These are phyloP conservation scores for Rhinoderma darwinii DNA, from an alignment of 2,113 vertebrate genomes.

Conservation along the genomic window DNA sequence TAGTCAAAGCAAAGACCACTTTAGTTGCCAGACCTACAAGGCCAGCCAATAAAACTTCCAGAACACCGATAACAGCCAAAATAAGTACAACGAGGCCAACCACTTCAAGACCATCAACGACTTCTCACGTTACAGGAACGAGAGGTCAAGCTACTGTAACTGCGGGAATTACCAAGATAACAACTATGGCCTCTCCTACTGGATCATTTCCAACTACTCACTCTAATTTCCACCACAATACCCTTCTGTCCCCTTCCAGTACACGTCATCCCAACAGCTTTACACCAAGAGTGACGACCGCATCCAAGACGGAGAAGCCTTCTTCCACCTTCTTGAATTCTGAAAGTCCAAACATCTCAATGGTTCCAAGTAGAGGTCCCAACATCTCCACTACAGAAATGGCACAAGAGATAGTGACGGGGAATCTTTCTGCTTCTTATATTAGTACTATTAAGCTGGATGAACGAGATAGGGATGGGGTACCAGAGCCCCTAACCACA, in stretches of 20 bases:
- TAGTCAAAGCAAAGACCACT: constrained; percentile 27
- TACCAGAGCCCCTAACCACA: background rate
- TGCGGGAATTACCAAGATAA: background rate
- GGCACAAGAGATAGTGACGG: constrained; percentile 23
- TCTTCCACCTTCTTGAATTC: background rate
- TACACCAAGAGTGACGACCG: background rate
- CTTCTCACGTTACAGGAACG: constrained; percentile 17
- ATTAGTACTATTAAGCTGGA: constrained; percentile 15
- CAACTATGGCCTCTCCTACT: constrained; percentile 17
- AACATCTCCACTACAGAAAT: constrained; percentile 38
- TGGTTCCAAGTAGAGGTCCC: constrained; percentile 39
- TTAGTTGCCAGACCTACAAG: background rate
- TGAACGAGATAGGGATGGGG: background rate
- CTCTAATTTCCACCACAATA: constrained; percentile 31
- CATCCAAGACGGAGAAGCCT: constrained; percentile 30
- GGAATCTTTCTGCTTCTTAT: constrained; percentile 23
- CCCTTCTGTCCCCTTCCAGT: background rate
- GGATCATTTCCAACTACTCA: background rate
- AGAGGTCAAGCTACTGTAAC: constrained; percentile 1
- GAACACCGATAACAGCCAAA: background rate
- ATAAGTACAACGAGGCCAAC: constrained; percentile 5
- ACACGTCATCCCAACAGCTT: background rate
- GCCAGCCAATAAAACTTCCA: constrained; percentile 20
- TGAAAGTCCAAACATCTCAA: constrained; percentile 29
- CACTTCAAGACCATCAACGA: constrained; percentile 18